phyloP scores from a whole-genome alignment of 1,140 invertebrate species.

The Polypedilum pembai region DNA sequence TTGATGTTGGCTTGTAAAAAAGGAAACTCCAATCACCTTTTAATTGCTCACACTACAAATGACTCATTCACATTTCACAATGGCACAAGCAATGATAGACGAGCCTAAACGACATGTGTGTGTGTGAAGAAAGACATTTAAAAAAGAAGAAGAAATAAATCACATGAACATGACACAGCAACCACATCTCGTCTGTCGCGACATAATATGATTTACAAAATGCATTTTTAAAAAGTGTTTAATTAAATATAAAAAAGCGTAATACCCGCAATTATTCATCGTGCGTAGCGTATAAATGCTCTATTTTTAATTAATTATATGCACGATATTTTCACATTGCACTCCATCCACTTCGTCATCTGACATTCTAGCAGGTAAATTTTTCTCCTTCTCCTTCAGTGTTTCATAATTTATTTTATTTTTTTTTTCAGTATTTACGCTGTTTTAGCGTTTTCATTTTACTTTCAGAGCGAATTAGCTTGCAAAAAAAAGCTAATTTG shows the following conservation, averaged over 20 bases:
- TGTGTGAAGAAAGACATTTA: not conserved
- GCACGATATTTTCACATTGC: conserved; percentile 7
- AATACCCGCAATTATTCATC: conserved; percentile 22
- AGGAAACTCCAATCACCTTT: no score
- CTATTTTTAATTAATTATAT: conserved; percentile 23
- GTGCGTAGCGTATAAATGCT: not conserved
- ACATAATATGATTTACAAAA: conserved; percentile 21
- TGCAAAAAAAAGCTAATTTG: not conserved
- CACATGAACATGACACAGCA: no score
- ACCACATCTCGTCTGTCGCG: not conserved
- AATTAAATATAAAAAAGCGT: conserved; percentile 18
- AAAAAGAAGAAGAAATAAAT: conserved; percentile 28
- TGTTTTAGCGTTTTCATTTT: not conserved
- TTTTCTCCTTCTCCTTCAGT: not conserved
- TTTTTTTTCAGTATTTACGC: not conserved
- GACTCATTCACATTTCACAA: no score
- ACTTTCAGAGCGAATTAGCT: conserved; percentile 8
- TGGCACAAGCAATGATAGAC: no score
- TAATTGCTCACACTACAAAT: no score
- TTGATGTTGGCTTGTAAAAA: no score
- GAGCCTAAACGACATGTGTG: no score
- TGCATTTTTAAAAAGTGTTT: conserved; percentile 18
- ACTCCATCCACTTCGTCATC: not conserved
- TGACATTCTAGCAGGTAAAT: conserved; percentile 17
- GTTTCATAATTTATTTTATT: conserved; percentile 9